A percentile compares a stretch with the other conserved stretches of the same genome.
These are phyloP conservation scores for Portevinia maculata DNA, from an alignment of 2,888 invertebrate species.

Conservation along the genomic window DNA sequence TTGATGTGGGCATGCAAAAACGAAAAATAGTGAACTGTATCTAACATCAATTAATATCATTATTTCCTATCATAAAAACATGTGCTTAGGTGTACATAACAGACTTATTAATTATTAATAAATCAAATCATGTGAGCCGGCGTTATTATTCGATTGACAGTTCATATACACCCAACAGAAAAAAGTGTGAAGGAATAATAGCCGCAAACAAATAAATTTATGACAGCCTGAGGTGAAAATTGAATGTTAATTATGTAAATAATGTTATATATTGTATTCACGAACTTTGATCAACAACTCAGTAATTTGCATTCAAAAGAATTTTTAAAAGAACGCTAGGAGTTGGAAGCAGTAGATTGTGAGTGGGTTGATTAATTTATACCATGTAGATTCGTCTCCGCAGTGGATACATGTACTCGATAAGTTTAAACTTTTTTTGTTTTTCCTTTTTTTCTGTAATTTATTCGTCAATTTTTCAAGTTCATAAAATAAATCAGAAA, in stretches of 20 bases:
- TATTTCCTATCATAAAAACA: conserved; percentile 4
- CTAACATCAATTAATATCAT: background rate
- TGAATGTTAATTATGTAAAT: conserved; percentile 8
- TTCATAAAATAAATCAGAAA: too few relatives aligned
- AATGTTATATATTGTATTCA: background rate
- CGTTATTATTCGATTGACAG: conserved; percentile 10
- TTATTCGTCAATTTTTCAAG: too few relatives aligned
- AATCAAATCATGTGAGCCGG: conserved; percentile 18
- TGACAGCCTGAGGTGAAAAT: conserved; percentile 1
- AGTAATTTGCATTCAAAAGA: conserved; percentile 3
- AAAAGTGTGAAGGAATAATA: background rate
- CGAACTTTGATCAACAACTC: conserved; percentile 9
- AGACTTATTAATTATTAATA: conserved; percentile 10
- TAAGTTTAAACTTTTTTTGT: too few relatives aligned
- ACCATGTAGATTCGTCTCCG: too few relatives aligned
- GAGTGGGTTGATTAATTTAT: too few relatives aligned
- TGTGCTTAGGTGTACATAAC: conserved; percentile 10
- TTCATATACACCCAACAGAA: background rate
- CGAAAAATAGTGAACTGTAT: background rate
- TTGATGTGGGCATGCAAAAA: background rate
- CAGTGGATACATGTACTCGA: too few relatives aligned
- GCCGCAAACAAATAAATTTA: background rate
- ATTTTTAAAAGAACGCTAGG: background rate
- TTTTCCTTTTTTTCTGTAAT: too few relatives aligned
- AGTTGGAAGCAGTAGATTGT: too few relatives aligned